Evolutionary conservation across 2,797 vertebrate species (phyloP), one percentile per base, ranked within the genome.

Genomic region (Chiropotes sagulatus): DNA sequence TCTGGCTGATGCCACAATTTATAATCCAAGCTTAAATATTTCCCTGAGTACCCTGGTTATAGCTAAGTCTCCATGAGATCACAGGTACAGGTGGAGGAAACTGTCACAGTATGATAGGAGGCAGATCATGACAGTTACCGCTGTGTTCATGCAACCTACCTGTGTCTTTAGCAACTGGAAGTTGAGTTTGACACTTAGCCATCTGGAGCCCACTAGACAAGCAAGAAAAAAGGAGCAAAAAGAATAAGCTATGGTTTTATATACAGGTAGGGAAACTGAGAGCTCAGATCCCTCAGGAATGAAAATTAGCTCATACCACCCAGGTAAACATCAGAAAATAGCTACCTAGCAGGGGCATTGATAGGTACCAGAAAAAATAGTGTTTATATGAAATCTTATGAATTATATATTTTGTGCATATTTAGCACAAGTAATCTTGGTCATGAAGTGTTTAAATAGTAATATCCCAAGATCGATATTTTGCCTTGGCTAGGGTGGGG

Each of bases 361-460:
- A 92, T 75, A 94, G n/a, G 14, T 94, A 73, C 30, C 9, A 81
- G 64, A 79, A 94, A 84, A 94, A 89, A 48, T 75, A 12, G 3
- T 95, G 8, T 54, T 94, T 96, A 36, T 88, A 41, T 85, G 64
- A 93, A 75, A 3, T 82, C 36, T 94, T 70, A 93, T 30, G 26
- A 97, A 87, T 89, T 91, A 75, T 41, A 78, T 67, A 52, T 41
- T 94, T 92, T 80, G 72, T 89, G 19, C 24, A 88, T 94, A 81
- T n/a, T 95, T 78, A 88, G 94, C 88, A 24, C 20, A 89, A 89
- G 48, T 17, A 61, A 57, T 76, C 95, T 87, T 78, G 61, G 39
- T 5, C 3, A 54, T 36, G 36, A 94, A 75, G 24, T 81, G 5
- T 92, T 97, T 93, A 88, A 94, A 86, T n/a, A 93, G 61, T 54